phyloP scores from a whole-genome alignment of 2,888 invertebrate genomes.

The Ferrisia virgata region DNA sequence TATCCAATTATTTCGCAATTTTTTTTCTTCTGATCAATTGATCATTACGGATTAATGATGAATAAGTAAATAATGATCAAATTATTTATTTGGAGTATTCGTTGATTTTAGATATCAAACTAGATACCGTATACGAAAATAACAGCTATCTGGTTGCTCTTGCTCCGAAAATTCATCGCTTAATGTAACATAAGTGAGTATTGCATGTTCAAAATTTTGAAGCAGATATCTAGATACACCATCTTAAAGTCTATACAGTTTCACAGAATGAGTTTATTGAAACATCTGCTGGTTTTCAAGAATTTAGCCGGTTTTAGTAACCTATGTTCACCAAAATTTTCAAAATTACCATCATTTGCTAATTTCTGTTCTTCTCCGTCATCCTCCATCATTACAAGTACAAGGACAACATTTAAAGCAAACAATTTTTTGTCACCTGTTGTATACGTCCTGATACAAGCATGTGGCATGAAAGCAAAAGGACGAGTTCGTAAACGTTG shows the following conservation, averaged over 20 bases:
- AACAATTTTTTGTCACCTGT: background rate
- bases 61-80: no score
- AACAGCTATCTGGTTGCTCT: no score
- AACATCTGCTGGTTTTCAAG: background rate
- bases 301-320: background rate
- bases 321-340: background rate
- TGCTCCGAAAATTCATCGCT: no score
- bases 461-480: conserved; percentile 53
- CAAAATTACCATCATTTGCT: background rate
- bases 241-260: background rate
- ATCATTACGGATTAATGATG: no score
- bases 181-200: no score
- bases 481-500: conserved; percentile 68
- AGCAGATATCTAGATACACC: no score
- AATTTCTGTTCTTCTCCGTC: background rate
- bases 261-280: background rate
- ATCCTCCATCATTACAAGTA: background rate
- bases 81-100: no score
- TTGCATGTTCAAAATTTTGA: no score
- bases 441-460: background rate
- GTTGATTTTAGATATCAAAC: no score
- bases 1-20: no score
- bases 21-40: no score
- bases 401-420: background rate
- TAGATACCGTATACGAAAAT: background rate